Base-by-base conservation (phyloP, 2,888 invertebrate genomes). In the Phaedon cochleariae region DNA sequence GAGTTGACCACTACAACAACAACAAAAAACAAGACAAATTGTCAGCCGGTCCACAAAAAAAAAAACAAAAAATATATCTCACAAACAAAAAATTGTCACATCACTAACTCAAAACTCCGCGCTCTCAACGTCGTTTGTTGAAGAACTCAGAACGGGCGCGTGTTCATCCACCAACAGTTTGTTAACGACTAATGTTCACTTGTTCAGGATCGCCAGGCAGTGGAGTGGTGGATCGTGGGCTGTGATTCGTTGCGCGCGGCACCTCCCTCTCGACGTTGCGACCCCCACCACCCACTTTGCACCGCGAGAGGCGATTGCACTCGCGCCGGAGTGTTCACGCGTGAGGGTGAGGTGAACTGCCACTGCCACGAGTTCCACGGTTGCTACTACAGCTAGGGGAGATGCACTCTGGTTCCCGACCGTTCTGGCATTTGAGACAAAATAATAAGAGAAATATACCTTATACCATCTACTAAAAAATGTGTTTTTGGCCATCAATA, bases 221-320 rank as follows among this genome's bases (percentile, higher is more conserved):
- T 74, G 78, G 80, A 79, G 80, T 80, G 80, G 81, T 79, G 79
- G 79, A 73, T 71, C 75, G 73, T 64, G 73, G 71, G 57, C 77
- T 78, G 73, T 82, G 82, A 82, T 82, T 82, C 82, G 82, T 74
- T 76, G 74, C 68, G 71, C 69, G 67, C 77, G 74, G 79, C 71
- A 77, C 81, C 79, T 81, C 82, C 82, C 80, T 80, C 81, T 71
- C 75, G 71, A 72, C 74, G 69, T 71, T 71, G 62, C 65, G 63
- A 65, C 71, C 76, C 79, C 80, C 81, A 73, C 77, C 78, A 77
- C 79, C 80, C 77, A 77, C 77, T 75, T 75, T 69, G 68, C 72
- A 63, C 68, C 15, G 41, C 70, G 68, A 69, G 70, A 72, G 73
- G 73, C 71, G 69, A 75, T 72, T 72, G 71, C 71, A 72, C 72